phyloP scores from a whole-genome alignment of 2,797 vertebrate species.

The Coranthus polyacanthus region DNA sequence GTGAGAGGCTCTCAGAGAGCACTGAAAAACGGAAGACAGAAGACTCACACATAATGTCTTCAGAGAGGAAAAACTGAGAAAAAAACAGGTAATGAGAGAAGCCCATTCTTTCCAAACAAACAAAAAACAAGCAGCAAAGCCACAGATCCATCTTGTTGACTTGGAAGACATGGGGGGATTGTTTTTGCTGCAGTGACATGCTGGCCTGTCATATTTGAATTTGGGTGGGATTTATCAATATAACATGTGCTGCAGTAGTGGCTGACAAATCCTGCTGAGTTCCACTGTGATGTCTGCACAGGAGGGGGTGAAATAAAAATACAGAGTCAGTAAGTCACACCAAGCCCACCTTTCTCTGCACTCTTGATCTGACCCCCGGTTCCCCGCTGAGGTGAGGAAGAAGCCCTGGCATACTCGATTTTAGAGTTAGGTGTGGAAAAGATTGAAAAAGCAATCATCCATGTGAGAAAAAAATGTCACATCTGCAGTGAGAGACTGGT shows the following conservation, averaged over 20 bases:
- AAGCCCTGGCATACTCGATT: not conserved
- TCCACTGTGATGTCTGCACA: constrained; percentile 30
- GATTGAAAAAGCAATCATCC: constrained; percentile 56
- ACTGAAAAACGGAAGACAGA: constrained; percentile 29
- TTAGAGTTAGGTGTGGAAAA: constrained; percentile 18
- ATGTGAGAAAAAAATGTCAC: constrained; percentile 41
- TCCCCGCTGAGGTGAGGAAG: constrained; percentile 20
- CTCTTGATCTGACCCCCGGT: constrained; percentile 37
- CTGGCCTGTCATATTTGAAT: constrained; percentile 61
- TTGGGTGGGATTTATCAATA: constrained; percentile 72
- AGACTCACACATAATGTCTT: constrained; percentile 65
- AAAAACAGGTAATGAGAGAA: constrained; percentile 8
- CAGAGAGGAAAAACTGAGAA: constrained; percentile 28
- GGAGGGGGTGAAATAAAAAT: constrained; percentile 23
- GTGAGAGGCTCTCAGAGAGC: constrained; percentile 56
- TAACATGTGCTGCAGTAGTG: constrained; percentile 57
- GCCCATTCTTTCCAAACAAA: constrained; percentile 16
- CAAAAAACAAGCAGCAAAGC: constrained; percentile 40
- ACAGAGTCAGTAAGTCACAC: constrained; percentile 30
- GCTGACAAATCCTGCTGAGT: constrained; percentile 61
- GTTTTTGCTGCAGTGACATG: constrained; percentile 62
- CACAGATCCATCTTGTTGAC: constrained; percentile 76
- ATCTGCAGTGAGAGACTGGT: constrained; percentile 17
- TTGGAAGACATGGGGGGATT: constrained; percentile 53
- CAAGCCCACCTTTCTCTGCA: not conserved